Conservation (phyloP, 92 coral and sea anemone species). For the Palythoa caribaeorum region DNA sequence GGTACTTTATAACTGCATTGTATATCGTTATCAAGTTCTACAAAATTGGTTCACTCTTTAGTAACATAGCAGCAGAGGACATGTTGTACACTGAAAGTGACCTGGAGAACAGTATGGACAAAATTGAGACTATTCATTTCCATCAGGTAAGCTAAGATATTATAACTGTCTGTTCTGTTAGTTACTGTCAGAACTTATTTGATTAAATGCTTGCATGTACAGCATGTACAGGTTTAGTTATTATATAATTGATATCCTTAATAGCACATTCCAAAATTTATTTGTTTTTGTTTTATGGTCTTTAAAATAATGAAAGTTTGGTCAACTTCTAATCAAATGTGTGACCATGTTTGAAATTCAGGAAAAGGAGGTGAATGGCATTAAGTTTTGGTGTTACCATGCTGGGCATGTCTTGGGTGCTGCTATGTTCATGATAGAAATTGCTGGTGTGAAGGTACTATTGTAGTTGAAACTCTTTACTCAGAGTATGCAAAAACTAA, state of each 20-base stretch:
- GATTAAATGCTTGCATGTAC: too few species aligned
- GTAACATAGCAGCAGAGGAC: conserved; percentile 96
- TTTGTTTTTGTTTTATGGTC: too few species aligned
- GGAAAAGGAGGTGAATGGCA: conserved; percentile 99
- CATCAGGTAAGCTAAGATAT: conserved; percentile 76
- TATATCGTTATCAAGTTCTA: too few species aligned
- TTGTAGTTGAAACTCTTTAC: not conserved
- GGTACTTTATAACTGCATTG: too few species aligned
- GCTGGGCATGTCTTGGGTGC: conserved; percentile 99
- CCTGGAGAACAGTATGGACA: conserved; percentile 99
- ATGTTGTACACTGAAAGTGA: conserved; percentile 97
- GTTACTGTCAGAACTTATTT: not conserved
- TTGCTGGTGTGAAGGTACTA: conserved; percentile 96
- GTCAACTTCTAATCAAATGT: too few species aligned
- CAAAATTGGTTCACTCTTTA: conserved; percentile 17
- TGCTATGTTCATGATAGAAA: conserved; percentile 98
- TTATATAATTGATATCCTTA: too few species aligned
- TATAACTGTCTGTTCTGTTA: not conserved
- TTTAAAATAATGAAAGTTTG: not conserved
- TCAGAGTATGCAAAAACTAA: not conserved
- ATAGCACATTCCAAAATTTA: too few species aligned
- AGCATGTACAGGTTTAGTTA: too few species aligned
- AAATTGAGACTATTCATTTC: conserved; percentile 96
- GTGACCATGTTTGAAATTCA: conserved; percentile 9
- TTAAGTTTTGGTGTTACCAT: conserved; percentile 99